A percentile compares a stretch with the other conserved stretches of the same genome.
Evolutionary conservation across 53 echinoderm and acorn worm species (phyloP).

Genomic region (Luidia sarsii): DNA sequence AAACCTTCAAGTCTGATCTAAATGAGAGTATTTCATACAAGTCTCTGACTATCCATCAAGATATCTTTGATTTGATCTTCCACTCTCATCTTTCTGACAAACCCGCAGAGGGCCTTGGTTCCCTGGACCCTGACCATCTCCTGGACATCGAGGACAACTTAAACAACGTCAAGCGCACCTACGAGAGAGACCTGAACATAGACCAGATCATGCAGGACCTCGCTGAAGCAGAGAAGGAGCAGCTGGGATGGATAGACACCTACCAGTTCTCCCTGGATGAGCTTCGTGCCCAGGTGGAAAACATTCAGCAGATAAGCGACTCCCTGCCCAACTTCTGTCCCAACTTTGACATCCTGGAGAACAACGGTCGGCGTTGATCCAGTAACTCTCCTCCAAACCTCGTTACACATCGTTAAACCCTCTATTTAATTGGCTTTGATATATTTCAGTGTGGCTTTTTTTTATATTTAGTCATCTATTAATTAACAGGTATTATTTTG

Average conservation of each 20-base stretch:
- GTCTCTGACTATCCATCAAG: no score
- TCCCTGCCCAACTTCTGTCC: conserved; percentile 79
- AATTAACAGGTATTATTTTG: not conserved
- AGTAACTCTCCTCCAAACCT: not conserved
- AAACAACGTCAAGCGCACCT: conserved; percentile 73
- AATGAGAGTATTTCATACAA: no score
- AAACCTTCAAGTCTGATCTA: no score
- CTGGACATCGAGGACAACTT: conserved; percentile 69
- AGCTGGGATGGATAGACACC: conserved; percentile 61
- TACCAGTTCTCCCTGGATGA: conserved; percentile 78
- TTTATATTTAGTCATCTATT: conserved; percentile 11
- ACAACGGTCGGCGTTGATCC: conserved; percentile 20
- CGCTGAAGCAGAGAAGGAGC: conserved; percentile 45
- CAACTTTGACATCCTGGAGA: conserved; percentile 25
- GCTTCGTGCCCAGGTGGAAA: conserved; percentile 65
- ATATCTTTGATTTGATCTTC: no score
- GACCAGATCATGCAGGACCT: conserved; percentile 73
- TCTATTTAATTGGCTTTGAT: conserved; percentile 26
- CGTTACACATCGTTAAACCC: no score
- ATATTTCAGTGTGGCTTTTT: conserved; percentile 33
- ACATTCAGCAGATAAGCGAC: conserved; percentile 63
- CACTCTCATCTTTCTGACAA: no score
- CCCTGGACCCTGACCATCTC: conserved; percentile 56
- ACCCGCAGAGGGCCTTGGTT: conserved; percentile 56
- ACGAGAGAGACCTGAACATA: conserved; percentile 70